phyloP scores from a whole-genome alignment of 2,113 vertebrate genomes.

The Isurus oxyrinchus region DNA sequence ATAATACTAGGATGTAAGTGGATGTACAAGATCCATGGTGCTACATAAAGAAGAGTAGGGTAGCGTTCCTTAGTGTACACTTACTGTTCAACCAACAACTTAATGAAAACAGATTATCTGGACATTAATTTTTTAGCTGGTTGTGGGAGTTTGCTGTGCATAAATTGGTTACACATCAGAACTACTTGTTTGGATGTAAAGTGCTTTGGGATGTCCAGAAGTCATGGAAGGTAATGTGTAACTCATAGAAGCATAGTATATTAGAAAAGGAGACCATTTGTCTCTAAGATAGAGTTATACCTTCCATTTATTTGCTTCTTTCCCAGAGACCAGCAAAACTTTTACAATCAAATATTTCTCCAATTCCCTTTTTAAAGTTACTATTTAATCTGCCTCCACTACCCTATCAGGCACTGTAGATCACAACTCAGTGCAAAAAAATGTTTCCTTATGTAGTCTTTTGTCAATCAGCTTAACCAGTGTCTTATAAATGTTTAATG shows the following conservation, averaged over 20 bases:
- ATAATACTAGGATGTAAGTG: neutral
- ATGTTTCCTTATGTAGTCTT: no score
- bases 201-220: neutral
- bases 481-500: neutral
- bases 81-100: neutral
- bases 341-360: neutral
- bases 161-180: no score
- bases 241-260: neutral
- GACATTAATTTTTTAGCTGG: neutral
- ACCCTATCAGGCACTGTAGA: no score
- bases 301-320: neutral
- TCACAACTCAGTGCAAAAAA: no score
- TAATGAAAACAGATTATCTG: neutral
- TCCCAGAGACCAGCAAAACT: neutral
- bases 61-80: neutral
- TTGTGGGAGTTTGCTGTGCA: neutral
- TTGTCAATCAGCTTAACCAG: neutral
- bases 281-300: neutral
- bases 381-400: neutral
- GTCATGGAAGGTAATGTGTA: neutral
- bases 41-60: neutral
- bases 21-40: neutral
- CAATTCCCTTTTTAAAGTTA: neutral
- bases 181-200: neutral
- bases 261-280: neutral